A percentile compares a stretch with the other conserved stretches of the same genome.
These are phyloP conservation scores for Strigamia crassipes DNA, from an alignment of 2,888 invertebrate species.

Conservation along the genomic window DNA sequence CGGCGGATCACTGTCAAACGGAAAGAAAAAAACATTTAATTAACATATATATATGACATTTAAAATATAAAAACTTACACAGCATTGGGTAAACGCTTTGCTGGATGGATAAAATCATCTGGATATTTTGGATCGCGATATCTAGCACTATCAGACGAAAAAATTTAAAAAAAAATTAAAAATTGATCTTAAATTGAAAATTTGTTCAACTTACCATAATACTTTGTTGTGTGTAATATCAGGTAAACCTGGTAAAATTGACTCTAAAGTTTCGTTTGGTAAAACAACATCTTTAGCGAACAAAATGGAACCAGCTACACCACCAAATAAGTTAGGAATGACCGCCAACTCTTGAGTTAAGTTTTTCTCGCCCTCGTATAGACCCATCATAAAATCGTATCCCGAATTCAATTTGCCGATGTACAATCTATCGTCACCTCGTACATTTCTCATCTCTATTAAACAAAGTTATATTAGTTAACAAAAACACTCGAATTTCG, in stretches of 20 bases:
- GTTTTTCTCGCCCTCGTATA: slow-evolving; percentile 66
- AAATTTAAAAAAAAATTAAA: slow-evolving; percentile 47
- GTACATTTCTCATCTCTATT: slow-evolving; percentile 75
- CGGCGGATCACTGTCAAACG: slow-evolving; percentile 68
- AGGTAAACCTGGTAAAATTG: slow-evolving; percentile 73
- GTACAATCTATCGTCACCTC: slow-evolving; percentile 90
- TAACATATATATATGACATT: too few species aligned
- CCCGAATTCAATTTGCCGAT: slow-evolving; percentile 73
- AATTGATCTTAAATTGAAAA: background rate
- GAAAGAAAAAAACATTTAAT: background rate
- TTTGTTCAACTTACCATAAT: slow-evolving; percentile 58
- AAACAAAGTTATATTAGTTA: background rate
- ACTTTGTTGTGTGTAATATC: slow-evolving; percentile 62
- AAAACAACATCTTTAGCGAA: slow-evolving; percentile 72
- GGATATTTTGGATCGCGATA: slow-evolving; percentile 80
- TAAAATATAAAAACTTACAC: slow-evolving; percentile 55
- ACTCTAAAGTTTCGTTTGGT: slow-evolving; percentile 69
- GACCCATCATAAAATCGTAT: slow-evolving; percentile 70
- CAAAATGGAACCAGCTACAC: slow-evolving; percentile 81
- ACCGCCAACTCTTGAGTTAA: slow-evolving; percentile 62
- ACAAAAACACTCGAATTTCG: background rate
- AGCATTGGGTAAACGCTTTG: slow-evolving; percentile 66
- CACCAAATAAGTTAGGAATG: slow-evolving; percentile 72
- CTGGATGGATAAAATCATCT: slow-evolving; percentile 76
- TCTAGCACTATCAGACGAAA: slow-evolving; percentile 69